Conservation (phyloP, 2,888 invertebrate species). For the Busseola fusca region DNA sequence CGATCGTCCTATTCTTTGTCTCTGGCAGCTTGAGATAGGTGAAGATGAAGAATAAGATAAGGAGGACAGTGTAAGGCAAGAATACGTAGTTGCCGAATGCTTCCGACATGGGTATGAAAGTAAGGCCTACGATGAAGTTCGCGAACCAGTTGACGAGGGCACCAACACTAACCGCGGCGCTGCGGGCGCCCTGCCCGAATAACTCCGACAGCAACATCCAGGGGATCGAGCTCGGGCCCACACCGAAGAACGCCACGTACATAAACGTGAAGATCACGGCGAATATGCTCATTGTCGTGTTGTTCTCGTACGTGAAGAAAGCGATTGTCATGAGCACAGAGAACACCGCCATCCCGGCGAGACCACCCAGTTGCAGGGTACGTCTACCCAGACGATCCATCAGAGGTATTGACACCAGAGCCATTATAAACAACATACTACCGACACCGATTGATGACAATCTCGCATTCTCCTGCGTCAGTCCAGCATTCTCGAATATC, state of each 20-base stretch:
- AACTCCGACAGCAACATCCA: slow-evolving; percentile 88
- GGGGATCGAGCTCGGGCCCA: slow-evolving; percentile 87
- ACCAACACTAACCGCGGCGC: slow-evolving; percentile 86
- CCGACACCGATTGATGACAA: slow-evolving; percentile 93
- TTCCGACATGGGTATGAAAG: slow-evolving; percentile 80
- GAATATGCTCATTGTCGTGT: slow-evolving; percentile 83
- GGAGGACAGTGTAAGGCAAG: slow-evolving; percentile 82
- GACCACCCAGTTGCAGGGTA: slow-evolving; percentile 91
- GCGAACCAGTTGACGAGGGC: slow-evolving; percentile 87
- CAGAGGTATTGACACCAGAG: slow-evolving; percentile 92
- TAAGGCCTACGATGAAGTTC: slow-evolving; percentile 86
- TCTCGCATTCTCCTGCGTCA: slow-evolving; percentile 89
- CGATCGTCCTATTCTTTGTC: slow-evolving; percentile 86
- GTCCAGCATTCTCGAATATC: slow-evolving; percentile 90
- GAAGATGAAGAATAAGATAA: slow-evolving; percentile 84
- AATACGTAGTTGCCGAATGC: slow-evolving; percentile 83
- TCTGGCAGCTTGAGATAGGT: slow-evolving; percentile 86
- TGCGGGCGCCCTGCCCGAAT: slow-evolving; percentile 85
- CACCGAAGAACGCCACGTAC: slow-evolving; percentile 87
- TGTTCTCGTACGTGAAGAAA: slow-evolving; percentile 81
- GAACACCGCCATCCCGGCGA: slow-evolving; percentile 92
- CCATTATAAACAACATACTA: slow-evolving; percentile 92
- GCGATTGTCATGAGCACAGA: slow-evolving; percentile 91
- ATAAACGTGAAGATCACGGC: slow-evolving; percentile 85
- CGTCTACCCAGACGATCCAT: slow-evolving; percentile 93